Evolutionary conservation across 2,888 invertebrate genomes (phyloP).

Genomic region (Troides oblongomaculatus): DNA sequence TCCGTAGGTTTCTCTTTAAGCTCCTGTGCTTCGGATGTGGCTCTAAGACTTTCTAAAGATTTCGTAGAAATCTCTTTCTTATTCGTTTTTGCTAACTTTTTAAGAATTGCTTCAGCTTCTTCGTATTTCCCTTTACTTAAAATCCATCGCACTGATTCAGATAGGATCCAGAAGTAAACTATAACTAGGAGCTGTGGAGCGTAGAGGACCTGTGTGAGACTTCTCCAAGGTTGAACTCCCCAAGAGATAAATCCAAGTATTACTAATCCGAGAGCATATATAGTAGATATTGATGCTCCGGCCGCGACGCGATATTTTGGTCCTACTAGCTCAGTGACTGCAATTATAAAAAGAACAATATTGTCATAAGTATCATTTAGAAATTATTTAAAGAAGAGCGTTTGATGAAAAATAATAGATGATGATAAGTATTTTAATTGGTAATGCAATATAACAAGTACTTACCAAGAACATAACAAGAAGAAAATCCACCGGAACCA

Average conservation of each 20-base stretch:
- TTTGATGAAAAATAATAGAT: no score
- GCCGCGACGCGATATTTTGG: constrained; percentile 86
- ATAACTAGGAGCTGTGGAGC: constrained; percentile 84
- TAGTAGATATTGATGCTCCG: constrained; percentile 84
- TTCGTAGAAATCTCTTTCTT: constrained; percentile 78
- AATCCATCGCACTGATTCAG: constrained; percentile 89
- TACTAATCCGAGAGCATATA: constrained; percentile 87
- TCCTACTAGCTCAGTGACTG: constrained; percentile 89
- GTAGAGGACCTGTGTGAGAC: constrained; percentile 84
- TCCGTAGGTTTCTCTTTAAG: constrained; percentile 53
- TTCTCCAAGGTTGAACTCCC: constrained; percentile 84
- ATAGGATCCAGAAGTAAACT: constrained; percentile 84
- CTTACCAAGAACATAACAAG: constrained; percentile 86
- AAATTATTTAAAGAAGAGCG: no score
- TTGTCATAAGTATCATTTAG: no score
- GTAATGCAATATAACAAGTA: not conserved
- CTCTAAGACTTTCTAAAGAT: constrained; percentile 65
- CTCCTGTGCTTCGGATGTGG: constrained; percentile 59
- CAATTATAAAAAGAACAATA: constrained; percentile 36
- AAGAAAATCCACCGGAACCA: constrained; percentile 85
- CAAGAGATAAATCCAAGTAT: constrained; percentile 85
- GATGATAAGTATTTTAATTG: not conserved
- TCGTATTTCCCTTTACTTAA: constrained; percentile 84
- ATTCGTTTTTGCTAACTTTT: constrained; percentile 82
- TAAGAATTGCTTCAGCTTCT: constrained; percentile 82